These are phyloP conservation scores for Chydorus sphaericus DNA, from an alignment of 2,888 invertebrate species.

Conservation along the genomic window DNA sequence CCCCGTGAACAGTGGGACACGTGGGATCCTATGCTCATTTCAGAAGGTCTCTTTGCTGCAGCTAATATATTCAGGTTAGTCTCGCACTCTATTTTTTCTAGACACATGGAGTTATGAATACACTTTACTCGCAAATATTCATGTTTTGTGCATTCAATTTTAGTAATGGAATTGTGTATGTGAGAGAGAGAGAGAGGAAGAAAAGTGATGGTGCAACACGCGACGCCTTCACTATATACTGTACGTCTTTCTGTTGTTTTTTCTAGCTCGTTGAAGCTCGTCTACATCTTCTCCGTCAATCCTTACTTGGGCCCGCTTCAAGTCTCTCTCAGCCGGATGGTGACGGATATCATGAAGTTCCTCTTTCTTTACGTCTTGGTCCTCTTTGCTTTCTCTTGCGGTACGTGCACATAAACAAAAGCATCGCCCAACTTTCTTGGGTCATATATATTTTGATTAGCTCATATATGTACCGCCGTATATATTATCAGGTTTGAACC, in stretches of 20 bases:
- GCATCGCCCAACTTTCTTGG: too few species aligned
- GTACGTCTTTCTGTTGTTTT: too few species aligned
- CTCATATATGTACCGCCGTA: too few species aligned
- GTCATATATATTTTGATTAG: too few species aligned
- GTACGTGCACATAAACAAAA: conserved; percentile 23
- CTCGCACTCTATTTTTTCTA: background rate
- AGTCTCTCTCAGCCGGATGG: conserved; percentile 43
- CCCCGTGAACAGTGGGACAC: conserved; percentile 90
- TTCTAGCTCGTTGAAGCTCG: conserved; percentile 41
- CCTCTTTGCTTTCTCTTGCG: conserved; percentile 44
- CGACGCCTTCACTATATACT: too few species aligned
- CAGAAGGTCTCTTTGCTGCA: conserved; percentile 91
- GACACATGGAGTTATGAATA: too few species aligned
- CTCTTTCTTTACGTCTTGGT: conserved; percentile 39
- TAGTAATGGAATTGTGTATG: too few species aligned
- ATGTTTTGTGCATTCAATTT: too few species aligned
- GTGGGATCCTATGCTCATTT: conserved; percentile 94
- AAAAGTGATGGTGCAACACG: too few species aligned
- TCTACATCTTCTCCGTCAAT: conserved; percentile 46
- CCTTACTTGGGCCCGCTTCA: conserved; percentile 44
- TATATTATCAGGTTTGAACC: conserved; percentile 55
- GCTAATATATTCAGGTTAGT: conserved; percentile 82
- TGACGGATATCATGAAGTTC: conserved; percentile 44
- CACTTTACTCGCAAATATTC: too few species aligned
- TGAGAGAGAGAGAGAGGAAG: too few species aligned